Base-by-base conservation (phyloP, 2,888 invertebrate species). In the Drosophila tripunctata region DNA sequence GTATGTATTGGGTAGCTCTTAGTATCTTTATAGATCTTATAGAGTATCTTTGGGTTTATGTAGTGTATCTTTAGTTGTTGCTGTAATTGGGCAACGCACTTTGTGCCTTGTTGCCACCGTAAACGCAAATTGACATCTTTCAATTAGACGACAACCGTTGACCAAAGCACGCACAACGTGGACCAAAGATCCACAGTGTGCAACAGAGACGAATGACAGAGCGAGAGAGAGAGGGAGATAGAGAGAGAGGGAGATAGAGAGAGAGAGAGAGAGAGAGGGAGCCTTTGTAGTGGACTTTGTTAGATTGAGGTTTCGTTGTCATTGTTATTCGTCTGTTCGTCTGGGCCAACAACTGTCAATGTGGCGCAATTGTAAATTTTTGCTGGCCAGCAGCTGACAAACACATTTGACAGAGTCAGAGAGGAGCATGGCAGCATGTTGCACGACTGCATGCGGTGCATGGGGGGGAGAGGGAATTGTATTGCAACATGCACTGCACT, bases 71-170 rank as follows among this genome's bases (percentile, higher is more conserved):
- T 33, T 12, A n/a, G 19, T 24, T 14, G 43, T 31, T 50, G 66
- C 47, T 27, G 56, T 31, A 41, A 41, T 85, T 82, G 79, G 67
- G 70, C 77, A 80, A 82, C 80, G 80, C 80, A 80, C 65, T 79
- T 85, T 82, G 85, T 85, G 80, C 76, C 78, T 86, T 72, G 81
- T 68, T 70, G 78, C 69, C 66, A 68, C 66, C 52, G 61, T 15
- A 69, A 76, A 75, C 75, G 84, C 87, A 87, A 87, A 87, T 84
- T 84, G 82, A 82, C 82, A 84, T 82, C 87, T 84, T 82, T 82
- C 85, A 82, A 84, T 82, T 87, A 82, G 81, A 85, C 66, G 74
- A 65, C 83, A 75, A 80, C 44, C 55, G 47, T 43, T 65, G 71
- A 56, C 40, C 64, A 45, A 55, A 69, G 82, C 85, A 80, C 85